Base-by-base conservation (phyloP, 2,888 invertebrate species). In the Sesamia inferens region DNA sequence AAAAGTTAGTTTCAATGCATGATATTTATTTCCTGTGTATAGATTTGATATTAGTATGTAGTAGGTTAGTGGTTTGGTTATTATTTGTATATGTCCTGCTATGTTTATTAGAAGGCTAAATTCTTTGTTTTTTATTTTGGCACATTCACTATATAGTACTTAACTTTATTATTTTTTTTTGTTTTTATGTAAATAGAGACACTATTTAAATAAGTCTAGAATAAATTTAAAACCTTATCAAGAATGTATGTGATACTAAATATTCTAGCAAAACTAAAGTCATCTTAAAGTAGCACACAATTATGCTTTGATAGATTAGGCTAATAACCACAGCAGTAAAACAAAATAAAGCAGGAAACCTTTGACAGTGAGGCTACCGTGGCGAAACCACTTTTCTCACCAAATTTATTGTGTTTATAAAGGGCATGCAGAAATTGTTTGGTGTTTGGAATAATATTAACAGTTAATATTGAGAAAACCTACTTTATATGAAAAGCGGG, bases 201-300 rank as follows among this genome's bases (percentile, higher is more conserved):
- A n/a, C n/a, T n/a, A n/a, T n/a, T n/a, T n/a, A n/a, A 75, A 75
- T 76, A 69, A 75, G 55, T 75, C 74, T 75, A 65, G 63, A 24
- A 57, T 22, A 39, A 14, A 31, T n/a, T n/a, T n/a, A n/a, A n/a
- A n/a, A n/a, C n/a, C n/a, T n/a, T n/a, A n/a, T n/a, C n/a, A n/a
- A 22, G 24, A 11, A 14, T 19, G 19, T 65, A 24, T 57, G 39
- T 19, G 57, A 57, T 61, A 55, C 44, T 54, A 39, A 68, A 55
- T 11, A 42, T 19, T 54, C 19, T 44, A 22, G 16, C 8, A 51
- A 31, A 68, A 22, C 19, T 22, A 62, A 61, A 55, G 16, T 54
- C 11, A 47, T 47, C 19, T 42, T n/a, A n/a, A 42, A 42, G 13
- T 51, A 76, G 69, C 22, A 48, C 31, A 42, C 57, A 63, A 19